Base-by-base conservation (phyloP, 2,113 vertebrate species). In the Cepphus grylle region DNA sequence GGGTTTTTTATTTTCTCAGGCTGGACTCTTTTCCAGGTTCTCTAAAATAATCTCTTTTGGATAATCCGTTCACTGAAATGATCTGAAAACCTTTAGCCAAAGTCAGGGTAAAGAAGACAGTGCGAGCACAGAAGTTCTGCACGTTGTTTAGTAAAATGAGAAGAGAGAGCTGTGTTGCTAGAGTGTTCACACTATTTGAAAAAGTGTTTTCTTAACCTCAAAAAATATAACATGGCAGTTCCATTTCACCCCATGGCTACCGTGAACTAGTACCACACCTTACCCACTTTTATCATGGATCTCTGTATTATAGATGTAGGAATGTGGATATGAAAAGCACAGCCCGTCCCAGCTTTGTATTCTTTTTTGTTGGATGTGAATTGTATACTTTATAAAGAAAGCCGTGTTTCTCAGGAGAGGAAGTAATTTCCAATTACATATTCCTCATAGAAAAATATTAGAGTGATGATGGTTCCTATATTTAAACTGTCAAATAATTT, bases 261-360 rank as follows among this genome's bases (percentile, higher is more conserved):
- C 6, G 1, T 25, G 29, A 80, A 42, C 26, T 43, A 21, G 20
- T 32, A 26, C 32, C 29, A 55, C 32, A 53, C n/a, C 15, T 32
- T 36, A 72, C 4, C 21, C 59, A 52, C 34, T 47, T 38, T 40
- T 70, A 25, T n/a, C 32, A 42, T 3, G 12, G 29, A 26, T 14
- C 22, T 79, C 34, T 80, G 2, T 66, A 8, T 42, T 62, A 90
- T 0, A 0, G 34, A 34, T 0, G 0, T 10, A 67, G 43, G 47
- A 90, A 50, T 9, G 36, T 6, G 21, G 69, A 23, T 90, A 29
- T 62, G 12, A 42, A 42, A 42, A 86, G 62, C 34, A 32, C 66
- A 79, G 42, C 17, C 32, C 45, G 30, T n/a, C 50, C 49, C 53
- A 74, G 85, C 17, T 62, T 71, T 36, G n/a, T 40, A 43, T 56